Evolutionary conservation across 1,140 invertebrate species (phyloP).

Genomic region (Calycopis cecrops): DNA sequence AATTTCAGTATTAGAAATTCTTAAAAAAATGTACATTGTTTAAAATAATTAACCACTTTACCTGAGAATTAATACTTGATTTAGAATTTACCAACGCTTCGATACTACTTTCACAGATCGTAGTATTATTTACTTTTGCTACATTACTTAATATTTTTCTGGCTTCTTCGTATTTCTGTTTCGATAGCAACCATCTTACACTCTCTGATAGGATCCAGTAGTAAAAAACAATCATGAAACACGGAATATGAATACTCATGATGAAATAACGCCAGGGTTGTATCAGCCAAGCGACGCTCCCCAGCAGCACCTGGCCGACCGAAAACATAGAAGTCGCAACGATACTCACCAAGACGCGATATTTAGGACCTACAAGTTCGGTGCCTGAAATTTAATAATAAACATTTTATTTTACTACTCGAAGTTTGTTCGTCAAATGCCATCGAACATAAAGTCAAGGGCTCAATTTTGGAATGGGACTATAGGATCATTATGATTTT

Average conservation of each 20-base stretch:
- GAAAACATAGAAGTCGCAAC: slow-evolving; percentile 82
- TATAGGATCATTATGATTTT: too few species aligned
- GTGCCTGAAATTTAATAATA: slow-evolving; percentile 81
- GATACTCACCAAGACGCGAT: slow-evolving; percentile 82
- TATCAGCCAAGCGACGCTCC: slow-evolving; percentile 79
- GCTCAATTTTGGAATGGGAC: too few species aligned
- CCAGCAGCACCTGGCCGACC: slow-evolving; percentile 82
- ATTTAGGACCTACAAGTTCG: slow-evolving; percentile 84
- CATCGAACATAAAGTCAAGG: too few species aligned
- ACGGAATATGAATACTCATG: slow-evolving; percentile 79
- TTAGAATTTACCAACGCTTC: slow-evolving; percentile 45
- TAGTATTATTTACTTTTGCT: slow-evolving; percentile 79
- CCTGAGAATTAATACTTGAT: not conserved
- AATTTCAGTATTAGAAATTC: too few species aligned
- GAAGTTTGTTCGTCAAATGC: too few species aligned
- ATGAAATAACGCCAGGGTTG: slow-evolving; percentile 83
- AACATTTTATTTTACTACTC: too few species aligned
- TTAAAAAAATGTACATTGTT: not conserved
- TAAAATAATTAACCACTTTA: not conserved
- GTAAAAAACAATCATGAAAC: slow-evolving; percentile 78
- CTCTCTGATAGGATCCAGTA: slow-evolving; percentile 80
- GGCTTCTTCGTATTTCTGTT: slow-evolving; percentile 79
- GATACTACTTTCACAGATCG: slow-evolving; percentile 75
- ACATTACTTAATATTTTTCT: slow-evolving; percentile 76
- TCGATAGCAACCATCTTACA: slow-evolving; percentile 84